phyloP scores from a whole-genome alignment of 2,797 vertebrate genomes.

The Pangasius sanitwongsei region DNA sequence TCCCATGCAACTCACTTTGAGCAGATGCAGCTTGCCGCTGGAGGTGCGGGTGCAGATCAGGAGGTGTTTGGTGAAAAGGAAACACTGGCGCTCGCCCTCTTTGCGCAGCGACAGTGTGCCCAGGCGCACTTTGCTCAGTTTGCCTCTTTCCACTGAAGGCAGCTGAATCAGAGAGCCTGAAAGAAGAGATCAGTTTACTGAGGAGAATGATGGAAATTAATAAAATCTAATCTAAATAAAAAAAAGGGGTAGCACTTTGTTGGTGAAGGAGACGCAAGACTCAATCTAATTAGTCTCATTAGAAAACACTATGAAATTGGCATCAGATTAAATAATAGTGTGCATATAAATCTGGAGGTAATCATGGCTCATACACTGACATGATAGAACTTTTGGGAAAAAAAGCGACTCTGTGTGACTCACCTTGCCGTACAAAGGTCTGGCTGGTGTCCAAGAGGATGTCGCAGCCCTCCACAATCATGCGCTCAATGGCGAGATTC shows the following conservation, averaged over 20 bases:
- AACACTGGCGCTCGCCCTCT: slow-evolving; percentile 95
- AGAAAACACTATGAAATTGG: slow-evolving; percentile 10
- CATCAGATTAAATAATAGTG: slow-evolving; percentile 12
- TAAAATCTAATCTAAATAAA: neutral
- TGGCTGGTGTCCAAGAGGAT: slow-evolving; percentile 93
- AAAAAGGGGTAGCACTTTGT: neutral
- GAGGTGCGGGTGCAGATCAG: slow-evolving; percentile 94
- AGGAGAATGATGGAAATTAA: neutral
- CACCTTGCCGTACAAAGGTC: slow-evolving; percentile 94
- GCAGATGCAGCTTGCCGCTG: slow-evolving; percentile 94
- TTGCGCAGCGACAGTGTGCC: slow-evolving; percentile 90
- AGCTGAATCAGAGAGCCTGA: slow-evolving; percentile 94
- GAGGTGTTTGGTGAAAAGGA: slow-evolving; percentile 96
- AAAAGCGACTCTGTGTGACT: slow-evolving; percentile 32
- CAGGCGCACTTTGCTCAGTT: slow-evolving; percentile 92
- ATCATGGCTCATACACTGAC: neutral
- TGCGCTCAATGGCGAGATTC: slow-evolving; percentile 93
- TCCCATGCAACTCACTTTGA: slow-evolving; percentile 81
- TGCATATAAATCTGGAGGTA: neutral
- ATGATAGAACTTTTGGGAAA: neutral
- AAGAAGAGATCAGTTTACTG: neutral
- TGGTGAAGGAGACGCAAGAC: neutral
- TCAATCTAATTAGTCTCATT: slow-evolving; percentile 3
- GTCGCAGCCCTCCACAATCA: slow-evolving; percentile 94
- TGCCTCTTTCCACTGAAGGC: slow-evolving; percentile 91